Evolutionary conservation across 2,797 vertebrate genomes (phyloP), one percentile per base, ranked within the genome.

Genomic region (Thunnus albacares): DNA sequence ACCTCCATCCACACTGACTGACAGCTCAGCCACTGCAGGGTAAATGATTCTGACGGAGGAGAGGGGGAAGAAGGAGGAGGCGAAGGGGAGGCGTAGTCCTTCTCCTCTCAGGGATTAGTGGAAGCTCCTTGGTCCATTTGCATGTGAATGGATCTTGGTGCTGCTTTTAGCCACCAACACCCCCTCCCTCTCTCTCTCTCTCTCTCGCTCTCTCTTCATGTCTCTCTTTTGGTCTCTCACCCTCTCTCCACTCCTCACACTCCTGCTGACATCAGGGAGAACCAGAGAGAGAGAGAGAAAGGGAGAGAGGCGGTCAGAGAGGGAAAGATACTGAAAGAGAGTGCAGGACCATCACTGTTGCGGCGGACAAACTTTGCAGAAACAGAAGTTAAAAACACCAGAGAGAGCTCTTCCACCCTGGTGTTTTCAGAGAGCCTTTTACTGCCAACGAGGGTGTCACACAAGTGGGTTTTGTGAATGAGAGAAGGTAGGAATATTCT

Each of bases 101-200:
- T 53, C 82, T 88, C 82, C 86, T 92, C 92, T 84, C 78, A 83
- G 92, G 93, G 95, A 95, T 96, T 95, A 95, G 93, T 93, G 90
- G 89, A 93, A 95, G 94, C 94, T 94, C 67, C 94, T 95, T 91
- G 87, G 90, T 0, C 78, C 59, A 95, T 96, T 94, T 96, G 93
- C 95, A 96, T 96, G 91, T 96, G 92, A 96, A 96, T 95, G 93
- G 93, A 87, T 88, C 90, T 38, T 62, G 77, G 92, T 88, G 89
- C 93, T 92, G 91, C 91, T 92, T 92, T 91, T 83, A 90, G 85
- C 84, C 59, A 63, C 84, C 86, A 79, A 75, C 71, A 77, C 81
- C 74, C 77, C 79, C 65, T 10, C 51, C 77, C 7, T 51, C 17
- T 28, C 63, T 7, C 66, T 61, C 75, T 41, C 69, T 33, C 56